phyloP scores from a whole-genome alignment of 1,140 invertebrate species.

The Uloborus diversus region DNA sequence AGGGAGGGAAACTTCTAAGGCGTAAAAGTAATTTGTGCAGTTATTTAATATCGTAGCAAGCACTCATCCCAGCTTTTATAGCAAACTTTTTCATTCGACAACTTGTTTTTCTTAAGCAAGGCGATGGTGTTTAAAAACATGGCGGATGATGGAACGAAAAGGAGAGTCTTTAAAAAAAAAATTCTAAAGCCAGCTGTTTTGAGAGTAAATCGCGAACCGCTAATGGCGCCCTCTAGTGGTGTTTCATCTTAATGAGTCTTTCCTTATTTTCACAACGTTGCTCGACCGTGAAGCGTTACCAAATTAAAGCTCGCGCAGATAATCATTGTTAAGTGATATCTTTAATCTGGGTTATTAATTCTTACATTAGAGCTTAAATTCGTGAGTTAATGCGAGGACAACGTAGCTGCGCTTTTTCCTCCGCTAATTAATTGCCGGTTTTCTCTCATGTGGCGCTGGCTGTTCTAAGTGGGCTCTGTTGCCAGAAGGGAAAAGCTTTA shows the following conservation, averaged over 20 bases:
- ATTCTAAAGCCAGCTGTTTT: constrained; percentile 22
- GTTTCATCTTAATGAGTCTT: constrained; percentile 46
- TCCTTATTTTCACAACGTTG: constrained; percentile 47
- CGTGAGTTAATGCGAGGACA: constrained; percentile 39
- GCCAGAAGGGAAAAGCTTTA: neutral
- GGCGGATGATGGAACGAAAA: constrained; percentile 20
- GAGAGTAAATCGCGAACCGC: constrained; percentile 43
- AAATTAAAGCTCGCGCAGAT: constrained; percentile 50
- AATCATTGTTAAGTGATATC: constrained; percentile 57
- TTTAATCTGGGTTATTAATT: constrained; percentile 56
- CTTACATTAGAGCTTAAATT: constrained; percentile 55
- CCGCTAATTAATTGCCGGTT: constrained; percentile 48
- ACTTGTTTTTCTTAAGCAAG: constrained; percentile 46
- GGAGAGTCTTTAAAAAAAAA: neutral
- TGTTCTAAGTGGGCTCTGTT: constrained; percentile 16
- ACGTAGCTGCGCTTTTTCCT: constrained; percentile 40
- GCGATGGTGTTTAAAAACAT: constrained; percentile 40
- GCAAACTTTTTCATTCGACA: constrained; percentile 44
- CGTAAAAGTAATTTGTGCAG: constrained; percentile 55
- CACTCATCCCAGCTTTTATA: constrained; percentile 45
- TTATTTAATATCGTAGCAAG: constrained; percentile 54
- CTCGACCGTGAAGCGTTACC: constrained; percentile 50
- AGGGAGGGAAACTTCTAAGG: constrained; percentile 36
- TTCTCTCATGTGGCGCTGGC: neutral
- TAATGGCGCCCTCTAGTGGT: constrained; percentile 49